phyloP scores from a whole-genome alignment of 2,113 vertebrate genomes.

The Pelmatolapia mariae region DNA sequence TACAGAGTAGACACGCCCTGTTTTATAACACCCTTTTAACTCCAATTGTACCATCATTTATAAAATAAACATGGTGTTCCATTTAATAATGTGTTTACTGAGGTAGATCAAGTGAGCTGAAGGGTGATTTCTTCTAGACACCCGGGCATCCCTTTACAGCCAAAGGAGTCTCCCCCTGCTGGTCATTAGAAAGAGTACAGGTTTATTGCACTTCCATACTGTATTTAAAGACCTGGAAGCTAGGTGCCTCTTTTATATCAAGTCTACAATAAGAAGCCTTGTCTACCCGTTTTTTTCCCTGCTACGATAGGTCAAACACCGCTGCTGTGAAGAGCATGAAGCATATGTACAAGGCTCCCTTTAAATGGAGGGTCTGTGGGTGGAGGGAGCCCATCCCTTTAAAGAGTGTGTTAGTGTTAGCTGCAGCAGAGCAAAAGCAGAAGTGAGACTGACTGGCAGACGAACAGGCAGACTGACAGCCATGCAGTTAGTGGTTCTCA shows the following conservation, averaged over 20 bases:
- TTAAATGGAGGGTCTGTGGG: not conserved
- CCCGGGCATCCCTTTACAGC: not conserved
- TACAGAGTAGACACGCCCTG: not conserved
- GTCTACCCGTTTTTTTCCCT: accelerated
- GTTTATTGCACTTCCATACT: not conserved
- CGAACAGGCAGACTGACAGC: not conserved
- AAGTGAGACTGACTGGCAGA: not conserved
- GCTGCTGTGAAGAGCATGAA: not conserved
- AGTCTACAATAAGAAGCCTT: not conserved
- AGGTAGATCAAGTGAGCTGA: not conserved
- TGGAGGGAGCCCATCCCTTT: not conserved
- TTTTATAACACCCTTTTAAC: not conserved
- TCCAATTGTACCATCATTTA: not conserved
- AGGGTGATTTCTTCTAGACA: not conserved
- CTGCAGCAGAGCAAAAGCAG: not conserved
- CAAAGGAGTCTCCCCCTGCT: not conserved
- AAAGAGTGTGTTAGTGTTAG: not conserved
- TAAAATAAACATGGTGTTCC: not conserved
- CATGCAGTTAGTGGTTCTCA: constrained; percentile 8
- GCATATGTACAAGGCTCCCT: not conserved
- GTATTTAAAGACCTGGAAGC: not conserved
- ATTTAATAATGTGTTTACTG: not conserved
- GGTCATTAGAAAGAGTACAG: not conserved
- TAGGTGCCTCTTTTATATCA: not conserved
- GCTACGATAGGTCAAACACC: not conserved